Evolutionary conservation across 2,888 invertebrate genomes (phyloP).

Genomic region (Epiblema foenella): DNA sequence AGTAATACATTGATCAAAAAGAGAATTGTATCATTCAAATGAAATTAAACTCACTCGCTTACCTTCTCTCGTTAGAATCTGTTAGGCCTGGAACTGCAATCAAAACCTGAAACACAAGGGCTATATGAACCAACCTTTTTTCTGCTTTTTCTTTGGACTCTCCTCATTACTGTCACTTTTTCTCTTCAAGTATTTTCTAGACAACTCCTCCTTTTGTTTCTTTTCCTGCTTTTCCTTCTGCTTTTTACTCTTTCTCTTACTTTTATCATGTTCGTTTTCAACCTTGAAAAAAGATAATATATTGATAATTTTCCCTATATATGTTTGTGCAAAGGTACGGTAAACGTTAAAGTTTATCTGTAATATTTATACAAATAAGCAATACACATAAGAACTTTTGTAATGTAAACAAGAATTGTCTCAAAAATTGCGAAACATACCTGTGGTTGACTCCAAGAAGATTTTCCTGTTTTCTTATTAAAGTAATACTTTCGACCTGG

Average conservation of each 20-base stretch:
- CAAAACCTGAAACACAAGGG: slow-evolving; percentile 11
- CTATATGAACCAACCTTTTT: slow-evolving; percentile 58
- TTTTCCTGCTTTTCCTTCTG: slow-evolving; percentile 60
- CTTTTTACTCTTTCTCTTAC: slow-evolving; percentile 59
- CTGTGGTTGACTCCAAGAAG: slow-evolving; percentile 78
- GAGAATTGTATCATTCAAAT: too few relatives aligned
- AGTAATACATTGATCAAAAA: neutral
- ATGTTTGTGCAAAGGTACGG: slow-evolving; percentile 29
- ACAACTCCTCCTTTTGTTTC: slow-evolving; percentile 58
- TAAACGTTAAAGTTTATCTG: slow-evolving; percentile 7
- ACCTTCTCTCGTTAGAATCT: neutral
- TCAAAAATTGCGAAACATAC: slow-evolving; percentile 67
- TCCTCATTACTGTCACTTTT: slow-evolving; percentile 66
- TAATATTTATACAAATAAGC: slow-evolving; percentile 4
- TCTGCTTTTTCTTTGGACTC: slow-evolving; percentile 58
- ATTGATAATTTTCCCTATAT: slow-evolving; percentile 47
- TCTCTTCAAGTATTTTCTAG: slow-evolving; percentile 65
- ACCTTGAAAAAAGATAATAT: slow-evolving; percentile 60
- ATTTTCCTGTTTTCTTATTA: slow-evolving; percentile 77
- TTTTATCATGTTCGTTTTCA: slow-evolving; percentile 56
- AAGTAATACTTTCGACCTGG: slow-evolving; percentile 79
- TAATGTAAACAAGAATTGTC: slow-evolving; percentile 42
- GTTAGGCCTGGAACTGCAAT: neutral
- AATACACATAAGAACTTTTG: slow-evolving; percentile 1
- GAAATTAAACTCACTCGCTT: neutral